Base-by-base conservation (phyloP, 1,140 invertebrate species). In the Listronotus bonariensis region DNA sequence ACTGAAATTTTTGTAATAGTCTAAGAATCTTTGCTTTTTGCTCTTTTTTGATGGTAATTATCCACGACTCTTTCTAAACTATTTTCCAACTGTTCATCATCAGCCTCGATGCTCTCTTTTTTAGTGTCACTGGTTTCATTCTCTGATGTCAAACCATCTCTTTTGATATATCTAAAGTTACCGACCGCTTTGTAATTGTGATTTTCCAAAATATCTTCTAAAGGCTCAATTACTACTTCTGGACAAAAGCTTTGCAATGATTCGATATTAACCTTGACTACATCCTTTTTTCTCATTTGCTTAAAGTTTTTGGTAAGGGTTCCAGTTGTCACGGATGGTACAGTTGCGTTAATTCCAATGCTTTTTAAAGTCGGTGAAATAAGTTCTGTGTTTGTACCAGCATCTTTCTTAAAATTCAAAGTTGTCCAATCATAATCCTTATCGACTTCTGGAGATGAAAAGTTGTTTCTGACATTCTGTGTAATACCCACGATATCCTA, bases 1-100 rank as follows among this genome's bases (percentile, higher is more conserved):
- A 11, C 45, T 48, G 26, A 20, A 48, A 48, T 48, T 48, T 6
- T 20, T 48, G 18, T 48, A 48, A 48, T 48, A 48, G 10, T 48
- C 45, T 26, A 48, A 48, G 12, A 48, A 48, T 10, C 18, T 17
- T 20, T 48, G 45, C 26, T 48, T 48, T 12, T 48, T 48, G 7
- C 9, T 48, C 7, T 18, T 26, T 20, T 5, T 48, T 20, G 45
- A 48, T 10, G 15, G 4, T 26, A 9, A 10, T 11, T 20, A 4
- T 0, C n/a, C 8, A 8, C 41, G 1, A 4, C 7, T 43, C 1
- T n/a, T 14, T 43, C 12, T 18, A 18, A 43, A 15, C 7, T 18
- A 12, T 15, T 6, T 48, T 18, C 5, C 18, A 6, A 20, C 4
- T 26, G 1, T 26, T 26, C 5, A 3, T 26, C 5, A 3, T 26